Conservation (phyloP, 2,888 invertebrate genomes). For the Euproctis similis region DNA sequence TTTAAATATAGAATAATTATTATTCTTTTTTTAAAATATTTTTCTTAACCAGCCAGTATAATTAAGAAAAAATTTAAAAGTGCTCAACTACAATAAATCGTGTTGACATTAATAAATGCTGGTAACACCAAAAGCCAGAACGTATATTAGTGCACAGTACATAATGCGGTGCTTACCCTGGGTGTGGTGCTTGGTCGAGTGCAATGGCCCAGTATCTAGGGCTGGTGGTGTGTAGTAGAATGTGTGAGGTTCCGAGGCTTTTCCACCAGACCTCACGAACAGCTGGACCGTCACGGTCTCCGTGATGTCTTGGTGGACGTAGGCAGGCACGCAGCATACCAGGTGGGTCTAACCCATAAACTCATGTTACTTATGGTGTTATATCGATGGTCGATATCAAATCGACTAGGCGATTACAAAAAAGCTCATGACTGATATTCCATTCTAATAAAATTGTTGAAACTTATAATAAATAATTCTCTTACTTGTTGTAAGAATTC, state of each 20-base stretch:
- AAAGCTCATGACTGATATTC: no score
- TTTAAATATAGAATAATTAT: no score
- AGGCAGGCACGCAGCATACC: conserved; percentile 90
- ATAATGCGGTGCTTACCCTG: conserved; percentile 31
- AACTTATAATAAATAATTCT: neutral
- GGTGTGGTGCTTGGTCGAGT: conserved; percentile 47
- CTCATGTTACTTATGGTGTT: no score
- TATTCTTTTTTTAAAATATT: no score
- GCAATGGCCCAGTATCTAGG: conserved; percentile 42
- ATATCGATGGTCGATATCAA: no score
- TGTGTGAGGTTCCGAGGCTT: conserved; percentile 88
- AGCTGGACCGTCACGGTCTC: conserved; percentile 85
- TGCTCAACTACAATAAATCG: no score
- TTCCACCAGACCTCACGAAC: conserved; percentile 88
- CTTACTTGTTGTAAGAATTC: conserved; percentile 89
- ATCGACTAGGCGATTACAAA: no score
- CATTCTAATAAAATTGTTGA: no score
- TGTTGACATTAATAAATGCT: conserved; percentile 12
- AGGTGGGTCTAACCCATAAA: conserved; percentile 91
- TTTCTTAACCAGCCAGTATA: no score
- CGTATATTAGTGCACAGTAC: no score
- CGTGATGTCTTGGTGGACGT: conserved; percentile 78
- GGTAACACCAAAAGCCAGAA: conserved; percentile 6
- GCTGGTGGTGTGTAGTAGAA: conserved; percentile 85
- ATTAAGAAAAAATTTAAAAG: no score